Percentiles rank a stretch among this genome's conserved stretches.
Evolutionary conservation across 1,140 invertebrate species (phyloP).

Genomic region (Nomia melanderi): DNA sequence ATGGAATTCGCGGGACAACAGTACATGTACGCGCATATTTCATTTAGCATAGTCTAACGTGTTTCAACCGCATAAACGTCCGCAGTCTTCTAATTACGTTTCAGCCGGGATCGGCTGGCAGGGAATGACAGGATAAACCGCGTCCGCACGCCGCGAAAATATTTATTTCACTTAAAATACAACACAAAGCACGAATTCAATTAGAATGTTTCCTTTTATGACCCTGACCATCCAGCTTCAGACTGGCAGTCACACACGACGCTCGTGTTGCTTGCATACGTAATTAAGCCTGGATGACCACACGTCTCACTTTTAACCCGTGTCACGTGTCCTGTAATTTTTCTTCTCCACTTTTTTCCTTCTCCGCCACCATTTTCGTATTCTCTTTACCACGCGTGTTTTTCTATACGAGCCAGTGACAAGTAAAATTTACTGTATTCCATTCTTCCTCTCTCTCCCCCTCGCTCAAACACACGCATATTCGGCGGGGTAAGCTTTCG

Average conservation of each 20-base stretch:
- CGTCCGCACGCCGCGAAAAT: neutral
- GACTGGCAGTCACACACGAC: conserved; percentile 2
- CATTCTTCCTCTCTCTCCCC: too few relatives aligned
- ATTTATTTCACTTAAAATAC: conserved; percentile 7
- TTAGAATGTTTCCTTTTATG: conserved; percentile 6
- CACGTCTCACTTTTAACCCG: conserved; percentile 25
- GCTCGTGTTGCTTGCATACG: conserved; percentile 34
- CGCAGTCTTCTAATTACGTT: neutral
- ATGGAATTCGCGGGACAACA: too few relatives aligned
- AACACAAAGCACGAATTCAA: conserved; percentile 6
- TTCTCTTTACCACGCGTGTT: neutral
- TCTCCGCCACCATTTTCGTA: neutral
- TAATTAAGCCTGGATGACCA: conserved; percentile 35
- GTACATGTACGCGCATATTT: neutral
- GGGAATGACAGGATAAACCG: neutral
- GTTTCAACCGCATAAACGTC: neutral
- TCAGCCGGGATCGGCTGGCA: neutral
- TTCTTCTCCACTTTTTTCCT: neutral
- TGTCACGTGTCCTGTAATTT: conserved; percentile 16
- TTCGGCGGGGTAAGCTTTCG: too few relatives aligned
- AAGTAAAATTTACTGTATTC: neutral
- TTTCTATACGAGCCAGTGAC: neutral
- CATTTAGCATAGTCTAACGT: neutral
- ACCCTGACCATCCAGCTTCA: conserved; percentile 8
- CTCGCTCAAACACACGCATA: too few relatives aligned